These are phyloP conservation scores for Pterois miles DNA, from an alignment of 2,797 vertebrate species.

Conservation along the genomic window DNA sequence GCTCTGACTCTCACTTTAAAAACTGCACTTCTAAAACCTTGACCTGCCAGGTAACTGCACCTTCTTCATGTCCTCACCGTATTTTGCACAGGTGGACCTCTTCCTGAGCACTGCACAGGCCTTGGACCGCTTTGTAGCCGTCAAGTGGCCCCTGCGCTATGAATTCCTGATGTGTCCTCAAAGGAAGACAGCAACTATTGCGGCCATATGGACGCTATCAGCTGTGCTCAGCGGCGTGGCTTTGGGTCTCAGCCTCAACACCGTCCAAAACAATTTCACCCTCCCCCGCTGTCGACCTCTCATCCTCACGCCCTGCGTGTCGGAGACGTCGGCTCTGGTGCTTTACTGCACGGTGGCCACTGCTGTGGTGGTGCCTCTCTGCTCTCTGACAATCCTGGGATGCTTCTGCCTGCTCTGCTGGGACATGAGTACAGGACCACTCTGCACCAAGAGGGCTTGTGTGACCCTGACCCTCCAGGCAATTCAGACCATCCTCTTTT, in stretches of 20 bases:
- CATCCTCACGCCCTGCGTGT: constrained; percentile 36
- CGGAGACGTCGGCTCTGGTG: neutral
- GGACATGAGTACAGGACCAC: constrained; percentile 31
- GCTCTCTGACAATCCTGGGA: constrained; percentile 44
- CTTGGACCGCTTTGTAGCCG: constrained; percentile 47
- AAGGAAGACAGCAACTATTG: constrained; percentile 18
- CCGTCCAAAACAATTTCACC: constrained; percentile 7
- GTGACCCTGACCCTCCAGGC: constrained; percentile 55
- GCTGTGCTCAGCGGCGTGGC: constrained; percentile 10
- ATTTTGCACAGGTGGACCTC: constrained; percentile 35
- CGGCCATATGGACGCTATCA: constrained; percentile 26
- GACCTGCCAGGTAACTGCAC: neutral
- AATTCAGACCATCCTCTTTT: constrained; percentile 48
- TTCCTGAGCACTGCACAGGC: constrained; percentile 53
- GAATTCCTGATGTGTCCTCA: constrained; percentile 28
- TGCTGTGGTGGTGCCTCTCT: constrained; percentile 37
- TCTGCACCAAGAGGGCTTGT: constrained; percentile 26
- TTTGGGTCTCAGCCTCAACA: constrained; percentile 25
- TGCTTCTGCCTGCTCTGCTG: constrained; percentile 57
- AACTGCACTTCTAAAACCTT: neutral
- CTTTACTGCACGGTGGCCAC: constrained; percentile 8
- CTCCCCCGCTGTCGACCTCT: constrained; percentile 36
- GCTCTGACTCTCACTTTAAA: neutral
- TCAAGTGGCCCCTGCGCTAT: constrained; percentile 60
- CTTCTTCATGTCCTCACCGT: neutral